Percentiles rank a stretch among this genome's conserved stretches.
Evolutionary conservation across 2,888 invertebrate species (phyloP).

Genomic region (Lampropteryx suffumata): DNA sequence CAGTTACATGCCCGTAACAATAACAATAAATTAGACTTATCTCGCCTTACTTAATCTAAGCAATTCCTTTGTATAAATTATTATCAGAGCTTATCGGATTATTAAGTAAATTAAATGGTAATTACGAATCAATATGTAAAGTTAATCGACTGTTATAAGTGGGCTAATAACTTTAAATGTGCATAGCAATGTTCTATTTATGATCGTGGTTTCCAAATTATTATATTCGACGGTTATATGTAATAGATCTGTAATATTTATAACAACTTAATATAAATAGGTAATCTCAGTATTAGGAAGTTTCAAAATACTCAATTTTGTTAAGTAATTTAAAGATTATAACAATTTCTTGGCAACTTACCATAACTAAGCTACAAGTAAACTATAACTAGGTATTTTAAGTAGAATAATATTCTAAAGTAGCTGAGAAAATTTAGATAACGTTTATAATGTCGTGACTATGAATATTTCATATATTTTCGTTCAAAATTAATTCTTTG

Average conservation of each 20-base stretch:
- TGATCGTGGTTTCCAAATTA: neutral
- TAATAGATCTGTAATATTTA: neutral
- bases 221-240: neutral
- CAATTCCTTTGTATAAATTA: neutral
- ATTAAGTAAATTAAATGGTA: constrained; percentile 8
- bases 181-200: constrained; percentile 1
- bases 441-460: neutral
- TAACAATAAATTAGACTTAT: constrained; percentile 4
- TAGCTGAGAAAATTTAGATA: constrained; percentile 1
- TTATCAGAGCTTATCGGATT: constrained; percentile 2
- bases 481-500: too few relatives aligned
- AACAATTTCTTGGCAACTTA: neutral
- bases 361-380: neutral
- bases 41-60: neutral
- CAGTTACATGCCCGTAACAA: neutral
- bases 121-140: constrained; percentile 10
- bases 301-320: neutral
- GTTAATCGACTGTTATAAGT: constrained; percentile 1
- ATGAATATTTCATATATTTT: too few relatives aligned
- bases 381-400: constrained; percentile 1
- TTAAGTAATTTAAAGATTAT: constrained; percentile 9
- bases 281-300: constrained; percentile 1
- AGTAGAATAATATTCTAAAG: constrained; percentile 11
- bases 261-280: constrained; percentile 8
- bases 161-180: neutral